These are phyloP conservation scores for Pyrrhia umbra DNA, from an alignment of 2,888 invertebrate genomes.

Conservation along the genomic window DNA sequence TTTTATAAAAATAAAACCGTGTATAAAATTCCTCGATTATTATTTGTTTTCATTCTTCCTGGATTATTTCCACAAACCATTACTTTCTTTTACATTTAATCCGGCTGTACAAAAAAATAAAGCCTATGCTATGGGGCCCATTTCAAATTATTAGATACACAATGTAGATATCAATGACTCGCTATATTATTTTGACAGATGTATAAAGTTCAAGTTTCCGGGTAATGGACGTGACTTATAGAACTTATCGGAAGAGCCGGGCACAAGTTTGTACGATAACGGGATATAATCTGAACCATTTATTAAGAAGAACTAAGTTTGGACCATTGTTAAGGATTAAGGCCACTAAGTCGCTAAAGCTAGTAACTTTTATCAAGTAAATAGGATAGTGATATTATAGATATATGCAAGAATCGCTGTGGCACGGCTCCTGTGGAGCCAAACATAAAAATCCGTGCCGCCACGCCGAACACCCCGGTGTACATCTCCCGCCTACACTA, in stretches of 20 bases:
- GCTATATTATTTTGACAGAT: conserved; percentile 48
- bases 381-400: not conserved
- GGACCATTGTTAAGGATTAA: conserved; percentile 16
- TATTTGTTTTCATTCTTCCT: no score
- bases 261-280: conserved; percentile 15
- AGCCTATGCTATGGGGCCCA: conserved; percentile 1
- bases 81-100: not conserved
- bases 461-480: no score
- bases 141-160: conserved; percentile 19
- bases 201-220: conserved; percentile 36
- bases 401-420: no score
- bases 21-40: not conserved
- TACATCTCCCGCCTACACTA: no score
- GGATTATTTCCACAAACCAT: no score
- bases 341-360: not conserved
- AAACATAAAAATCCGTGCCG: no score
- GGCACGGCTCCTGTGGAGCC: no score
- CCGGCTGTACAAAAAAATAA: not conserved
- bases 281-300: conserved; percentile 19
- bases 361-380: not conserved
- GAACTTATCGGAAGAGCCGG: conserved; percentile 24
- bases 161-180: conserved; percentile 28
- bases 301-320: conserved; percentile 28
- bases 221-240: conserved; percentile 24
- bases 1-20: no score